Percentiles rank a stretch among this genome's conserved stretches.
Evolutionary conservation across 2,888 invertebrate species (phyloP).

Genomic region (Melanotus villosus): DNA sequence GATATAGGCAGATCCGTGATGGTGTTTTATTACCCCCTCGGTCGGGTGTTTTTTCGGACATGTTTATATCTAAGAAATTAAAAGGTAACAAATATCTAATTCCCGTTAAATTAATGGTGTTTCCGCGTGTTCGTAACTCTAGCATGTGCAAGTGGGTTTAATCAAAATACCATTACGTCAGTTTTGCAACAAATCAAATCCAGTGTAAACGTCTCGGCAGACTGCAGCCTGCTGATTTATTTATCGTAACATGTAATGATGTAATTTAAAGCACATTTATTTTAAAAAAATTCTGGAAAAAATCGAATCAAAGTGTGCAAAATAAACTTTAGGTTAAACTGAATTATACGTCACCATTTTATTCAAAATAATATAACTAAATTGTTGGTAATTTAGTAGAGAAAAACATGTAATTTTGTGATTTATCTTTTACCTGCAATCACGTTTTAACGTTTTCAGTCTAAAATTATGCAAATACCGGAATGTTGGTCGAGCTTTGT

Average conservation of each 20-base stretch:
- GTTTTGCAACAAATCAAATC: constrained; percentile 29
- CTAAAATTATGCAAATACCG: too few species aligned
- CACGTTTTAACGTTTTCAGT: too few species aligned
- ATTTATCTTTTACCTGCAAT: too few species aligned
- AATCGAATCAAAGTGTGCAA: too few species aligned
- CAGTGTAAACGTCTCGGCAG: constrained; percentile 22
- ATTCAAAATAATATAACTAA: too few species aligned
- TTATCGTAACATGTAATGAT: neutral
- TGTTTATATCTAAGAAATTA: neutral
- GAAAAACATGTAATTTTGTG: too few species aligned
- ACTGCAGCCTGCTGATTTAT: constrained; percentile 6
- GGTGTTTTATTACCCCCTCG: constrained; percentile 7
- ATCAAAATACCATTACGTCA: constrained; percentile 25
- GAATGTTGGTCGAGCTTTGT: too few species aligned
- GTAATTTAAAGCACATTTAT: neutral
- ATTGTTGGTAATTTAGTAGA: too few species aligned
- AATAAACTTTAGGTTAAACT: too few species aligned
- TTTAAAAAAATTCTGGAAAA: neutral
- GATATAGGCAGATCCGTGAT: constrained; percentile 13
- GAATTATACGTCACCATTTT: too few species aligned
- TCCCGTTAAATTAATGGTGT: constrained; percentile 22
- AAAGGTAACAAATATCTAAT: neutral
- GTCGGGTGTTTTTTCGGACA: neutral
- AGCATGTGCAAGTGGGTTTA: constrained; percentile 27
- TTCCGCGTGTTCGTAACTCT: constrained; percentile 22